Base-by-base conservation (phyloP, 2,113 vertebrate genomes). In the Spizaetus ornatus region DNA sequence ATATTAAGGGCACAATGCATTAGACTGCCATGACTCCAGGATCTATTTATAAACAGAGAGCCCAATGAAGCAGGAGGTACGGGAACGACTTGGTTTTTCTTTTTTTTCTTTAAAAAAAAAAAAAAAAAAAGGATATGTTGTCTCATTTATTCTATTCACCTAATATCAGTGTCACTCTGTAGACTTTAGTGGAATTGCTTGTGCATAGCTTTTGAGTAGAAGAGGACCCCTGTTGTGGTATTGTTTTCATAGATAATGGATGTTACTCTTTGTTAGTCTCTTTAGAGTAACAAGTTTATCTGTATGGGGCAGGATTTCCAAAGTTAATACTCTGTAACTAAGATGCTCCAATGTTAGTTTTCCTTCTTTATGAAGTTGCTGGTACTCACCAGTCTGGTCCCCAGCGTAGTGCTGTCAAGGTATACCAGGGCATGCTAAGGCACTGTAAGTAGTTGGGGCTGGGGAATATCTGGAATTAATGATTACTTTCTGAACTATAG, bases 371-470 rank as follows among this genome's bases (percentile, higher is more conserved):
- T 34, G 45, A 26, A 56, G 26, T 10, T 85, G 40, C 13, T 79
- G 66, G 13, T 47, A 5, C n/a, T 78, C 55, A 14, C 2, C 45
- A 23, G 10, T 6, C 4, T 55, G 18, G 25, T 59, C 31, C 5
- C 12, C 61, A 52, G 14, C 0, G 5, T 45, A 9, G 6, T 3
- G 10, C n/a, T 43, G 12, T 4, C 55, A 21, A 16, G 58, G 26
- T 25, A 4, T 4, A 9, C 6, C 32, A 34, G 32, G 47, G n/a
- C 25, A 27, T 17, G 5, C n/a, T 26, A 25, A 43, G 22, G 21
- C 4, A 3, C 8, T 47, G 6, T 3, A 9, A 14, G 7, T n/a
- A 32, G 16, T 2, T 19, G 5, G 40, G 12, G 7, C 21, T 48
- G 16, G 23, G 16, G 15, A 62, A 47, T 13, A 67, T 10, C 26